These are phyloP conservation scores for Smittia aterrima DNA, from an alignment of 2,888 invertebrate genomes.

Conservation along the genomic window DNA sequence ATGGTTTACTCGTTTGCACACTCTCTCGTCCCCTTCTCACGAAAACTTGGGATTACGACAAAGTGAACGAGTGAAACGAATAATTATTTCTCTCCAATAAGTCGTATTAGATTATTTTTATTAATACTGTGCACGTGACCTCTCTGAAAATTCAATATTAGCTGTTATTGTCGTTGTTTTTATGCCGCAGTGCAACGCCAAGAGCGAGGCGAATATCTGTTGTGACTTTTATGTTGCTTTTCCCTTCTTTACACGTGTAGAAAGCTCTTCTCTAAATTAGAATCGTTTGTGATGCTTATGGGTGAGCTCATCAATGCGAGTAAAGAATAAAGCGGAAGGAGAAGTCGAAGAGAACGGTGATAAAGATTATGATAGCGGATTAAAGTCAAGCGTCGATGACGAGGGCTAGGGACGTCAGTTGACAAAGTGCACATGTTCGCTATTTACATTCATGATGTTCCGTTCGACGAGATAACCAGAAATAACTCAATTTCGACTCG, in stretches of 20 bases:
- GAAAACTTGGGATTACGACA: conserved; percentile 1
- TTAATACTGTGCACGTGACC: conserved; percentile 40
- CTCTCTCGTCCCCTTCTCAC: not conserved
- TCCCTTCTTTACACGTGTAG: conserved; percentile 9
- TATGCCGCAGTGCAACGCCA: not conserved
- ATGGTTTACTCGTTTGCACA: not conserved
- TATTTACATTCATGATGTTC: conserved; percentile 25
- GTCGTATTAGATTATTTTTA: conserved; percentile 37
- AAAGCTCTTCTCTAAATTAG: not conserved
- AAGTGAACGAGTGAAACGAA: conserved; percentile 39
- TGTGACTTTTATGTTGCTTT: conserved; percentile 33
- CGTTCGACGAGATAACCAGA: not conserved
- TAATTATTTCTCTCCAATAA: conserved; percentile 31
- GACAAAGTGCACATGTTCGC: conserved; percentile 22
- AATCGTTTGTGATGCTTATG: not conserved
- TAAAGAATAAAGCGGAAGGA: not conserved
- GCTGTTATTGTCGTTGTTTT: conserved; percentile 26
- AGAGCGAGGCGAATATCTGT: conserved; percentile 28
- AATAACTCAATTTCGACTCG: conserved; percentile 18
- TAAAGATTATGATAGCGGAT: conserved; percentile 28
- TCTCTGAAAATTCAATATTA: conserved; percentile 37
- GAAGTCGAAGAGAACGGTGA: not conserved
- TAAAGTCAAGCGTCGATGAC: not conserved
- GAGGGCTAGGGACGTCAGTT: not conserved
- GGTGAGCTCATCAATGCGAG: conserved; percentile 9